Percentiles rank a stretch among this genome's conserved stretches.
Conservation (phyloP, 2,888 invertebrate species). For the Rhagophthalmus giganteus region DNA sequence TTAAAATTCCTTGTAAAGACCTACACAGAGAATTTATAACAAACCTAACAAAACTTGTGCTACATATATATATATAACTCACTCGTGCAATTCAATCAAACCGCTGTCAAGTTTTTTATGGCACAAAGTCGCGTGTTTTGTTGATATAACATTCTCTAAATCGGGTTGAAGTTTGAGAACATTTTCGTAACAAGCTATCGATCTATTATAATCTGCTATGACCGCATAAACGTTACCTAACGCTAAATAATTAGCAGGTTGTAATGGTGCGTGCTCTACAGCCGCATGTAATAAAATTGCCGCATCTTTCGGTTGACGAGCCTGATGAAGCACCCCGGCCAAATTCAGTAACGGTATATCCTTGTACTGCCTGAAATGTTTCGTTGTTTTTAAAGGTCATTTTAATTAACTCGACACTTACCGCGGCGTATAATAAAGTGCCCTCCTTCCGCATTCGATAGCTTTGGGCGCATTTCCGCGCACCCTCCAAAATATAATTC, state of each 20-base stretch:
- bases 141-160: slow-evolving; percentile 64
- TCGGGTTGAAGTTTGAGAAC: slow-evolving; percentile 66
- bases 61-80: slow-evolving; percentile 45
- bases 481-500: slow-evolving; percentile 77
- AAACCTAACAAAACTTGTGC: not conserved
- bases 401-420: slow-evolving; percentile 21
- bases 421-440: slow-evolving; percentile 76
- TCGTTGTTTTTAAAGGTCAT: not conserved
- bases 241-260: slow-evolving; percentile 66
- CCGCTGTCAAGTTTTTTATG: slow-evolving; percentile 66
- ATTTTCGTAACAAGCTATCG: slow-evolving; percentile 68
- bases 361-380: slow-evolving; percentile 66
- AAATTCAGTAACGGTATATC: slow-evolving; percentile 74
- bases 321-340: slow-evolving; percentile 73
- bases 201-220: slow-evolving; percentile 70
- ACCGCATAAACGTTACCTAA: slow-evolving; percentile 75
- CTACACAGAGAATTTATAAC: slow-evolving; percentile 50
- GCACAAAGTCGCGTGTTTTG: slow-evolving; percentile 69
- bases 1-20: slow-evolving; percentile 63
- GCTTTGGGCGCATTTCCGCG: slow-evolving; percentile 75
- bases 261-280: slow-evolving; percentile 68
- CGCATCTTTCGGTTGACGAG: slow-evolving; percentile 68
- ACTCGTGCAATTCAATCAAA: slow-evolving; percentile 68
- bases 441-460: slow-evolving; percentile 76
- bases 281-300: slow-evolving; percentile 72